Evolutionary conservation across 2,888 invertebrate species (phyloP).

Genomic region (Amblyjoppa proteus): DNA sequence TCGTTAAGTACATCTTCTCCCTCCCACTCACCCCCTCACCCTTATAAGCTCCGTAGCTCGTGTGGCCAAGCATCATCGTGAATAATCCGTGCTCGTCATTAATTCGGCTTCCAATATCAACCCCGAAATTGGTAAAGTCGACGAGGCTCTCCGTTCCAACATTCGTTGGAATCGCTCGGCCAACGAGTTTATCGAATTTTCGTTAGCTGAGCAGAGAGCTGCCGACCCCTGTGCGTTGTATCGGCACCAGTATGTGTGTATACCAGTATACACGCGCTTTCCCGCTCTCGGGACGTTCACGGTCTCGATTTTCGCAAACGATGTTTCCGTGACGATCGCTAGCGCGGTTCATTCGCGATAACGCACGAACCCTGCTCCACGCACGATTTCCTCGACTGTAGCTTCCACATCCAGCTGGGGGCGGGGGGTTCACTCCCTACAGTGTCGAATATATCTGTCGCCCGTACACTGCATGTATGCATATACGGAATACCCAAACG

Average conservation of each 20-base stretch:
- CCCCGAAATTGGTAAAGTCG: conserved; percentile 51
- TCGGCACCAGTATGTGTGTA: conserved; percentile 24
- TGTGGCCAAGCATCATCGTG: conserved; percentile 46
- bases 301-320: conserved; percentile 56
- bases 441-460: not conserved
- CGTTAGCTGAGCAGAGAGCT: conserved; percentile 48
- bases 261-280: conserved; percentile 11
- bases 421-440: not conserved
- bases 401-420: not conserved
- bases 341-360: conserved; percentile 57
- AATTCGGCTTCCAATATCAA: conserved; percentile 57
- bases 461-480: not conserved
- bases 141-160: conserved; percentile 38
- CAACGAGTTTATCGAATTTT: conserved; percentile 62
- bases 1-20: not conserved
- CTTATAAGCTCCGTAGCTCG: conserved; percentile 2
- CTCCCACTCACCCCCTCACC: not conserved
- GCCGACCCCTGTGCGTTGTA: conserved; percentile 6
- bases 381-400: conserved; percentile 50
- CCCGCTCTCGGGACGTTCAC: conserved; percentile 30
- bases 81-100: conserved; percentile 64
- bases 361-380: conserved; percentile 60
- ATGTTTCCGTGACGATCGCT: conserved; percentile 46
- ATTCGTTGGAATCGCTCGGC: conserved; percentile 20
- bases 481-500: conserved; percentile 28